Evolutionary conservation across 2,113 vertebrate genomes (phyloP), one percentile per base, ranked within the genome.

Genomic region (Narcine bancroftii): DNA sequence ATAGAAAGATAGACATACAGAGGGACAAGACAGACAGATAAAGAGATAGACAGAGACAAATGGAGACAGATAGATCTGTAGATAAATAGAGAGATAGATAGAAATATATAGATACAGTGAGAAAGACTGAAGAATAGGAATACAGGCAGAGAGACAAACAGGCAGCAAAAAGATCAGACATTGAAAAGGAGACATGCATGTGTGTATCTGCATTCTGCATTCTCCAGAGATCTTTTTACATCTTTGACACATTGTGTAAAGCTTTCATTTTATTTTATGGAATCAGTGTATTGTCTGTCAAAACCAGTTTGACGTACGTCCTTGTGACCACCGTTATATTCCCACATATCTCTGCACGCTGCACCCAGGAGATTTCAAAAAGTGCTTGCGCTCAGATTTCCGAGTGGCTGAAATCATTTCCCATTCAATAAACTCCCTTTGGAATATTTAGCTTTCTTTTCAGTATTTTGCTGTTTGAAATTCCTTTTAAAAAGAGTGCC

Each of bases 261-360:
- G 76, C 76, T 79, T 45, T 79, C 76, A 79, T 79, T 47, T 79
- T 24, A 24, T 42, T 79, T 79, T 26, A 79, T 79, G 76, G 42
- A 45, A 47, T 42, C 19, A 24, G 76, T 79, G 76, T 45, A 79
- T 79, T 79, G 76, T 79, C 42, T 79, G 76, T 79, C 76, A 79
- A 42, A 79, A 47, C 10, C 76, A 47, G 24, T 79, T 47, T 47
- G 1, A 26, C 42, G 42, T 45, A 69, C 42, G 17, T 24, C 45
- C 76, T 79, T 42, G 9, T 79, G 39, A 79, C 76, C 19, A 47
- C 76, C 6, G 21, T 79, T 45, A 79, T 79, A 79, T 79, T 79
- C 76, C 76, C 45, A 19, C 39, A 79, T 7, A 47, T 79, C 42
- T 24, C 42, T 79, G 76, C 76, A 9, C 7, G 47, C 21, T 45